Evolutionary conservation across 2,888 invertebrate genomes (phyloP).

Genomic region (Dioctria linearis): DNA sequence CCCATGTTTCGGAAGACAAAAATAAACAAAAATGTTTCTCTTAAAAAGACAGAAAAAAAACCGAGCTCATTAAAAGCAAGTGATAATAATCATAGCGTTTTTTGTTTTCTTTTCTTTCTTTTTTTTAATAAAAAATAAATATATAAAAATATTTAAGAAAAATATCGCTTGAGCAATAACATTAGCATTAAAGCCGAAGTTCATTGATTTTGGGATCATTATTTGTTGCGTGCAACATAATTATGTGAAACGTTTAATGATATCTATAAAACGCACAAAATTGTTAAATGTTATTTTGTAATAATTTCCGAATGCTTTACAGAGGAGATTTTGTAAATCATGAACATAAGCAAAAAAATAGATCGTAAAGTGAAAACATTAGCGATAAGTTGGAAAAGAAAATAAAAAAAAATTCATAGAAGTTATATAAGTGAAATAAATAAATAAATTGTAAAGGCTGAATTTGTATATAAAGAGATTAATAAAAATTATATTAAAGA

Average conservation of each 20-base stretch:
- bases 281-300: constrained; percentile 43
- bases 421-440: neutral
- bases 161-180: constrained; percentile 16
- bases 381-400: constrained; percentile 5
- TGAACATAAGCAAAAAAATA: constrained; percentile 37
- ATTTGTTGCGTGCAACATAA: too few relatives aligned
- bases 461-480: constrained; percentile 40
- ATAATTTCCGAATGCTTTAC: constrained; percentile 11
- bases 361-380: constrained; percentile 22
- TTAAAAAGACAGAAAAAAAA: neutral
- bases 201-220: neutral
- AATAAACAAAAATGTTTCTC: too few relatives aligned
- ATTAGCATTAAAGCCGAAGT: neutral
- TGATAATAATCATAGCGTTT: neutral
- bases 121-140: neutral
- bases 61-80: constrained; percentile 3
- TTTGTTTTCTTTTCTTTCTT: too few relatives aligned
- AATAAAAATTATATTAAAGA: constrained; percentile 35
- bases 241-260: neutral
- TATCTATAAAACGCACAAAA: constrained; percentile 47
- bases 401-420: constrained; percentile 20
- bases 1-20: neutral
- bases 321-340: constrained; percentile 36
- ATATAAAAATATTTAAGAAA: neutral
- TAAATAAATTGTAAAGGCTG: constrained; percentile 48